A percentile compares a stretch with the other conserved stretches of the same genome.
Evolutionary conservation across 2,797 vertebrate genomes (phyloP).

Genomic region (Sphaeramia orbicularis): DNA sequence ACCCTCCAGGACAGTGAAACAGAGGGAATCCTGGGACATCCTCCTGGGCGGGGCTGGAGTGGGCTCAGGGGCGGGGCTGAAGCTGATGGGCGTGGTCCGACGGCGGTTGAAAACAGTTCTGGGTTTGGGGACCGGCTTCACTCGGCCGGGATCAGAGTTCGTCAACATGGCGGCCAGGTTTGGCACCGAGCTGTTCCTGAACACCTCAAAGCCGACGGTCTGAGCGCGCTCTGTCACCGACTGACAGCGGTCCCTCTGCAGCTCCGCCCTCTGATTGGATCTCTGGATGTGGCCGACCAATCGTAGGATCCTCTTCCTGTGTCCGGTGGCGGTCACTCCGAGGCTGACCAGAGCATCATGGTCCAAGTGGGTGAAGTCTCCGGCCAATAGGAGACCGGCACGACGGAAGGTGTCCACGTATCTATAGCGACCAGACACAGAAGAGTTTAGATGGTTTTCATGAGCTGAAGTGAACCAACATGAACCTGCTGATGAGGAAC

Average conservation of each 20-base stretch:
- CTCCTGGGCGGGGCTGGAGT: slow-evolving; percentile 41
- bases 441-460: too few species aligned
- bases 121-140: slow-evolving; percentile 93
- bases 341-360: slow-evolving; percentile 87
- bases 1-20: slow-evolving; percentile 76
- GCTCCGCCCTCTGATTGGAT: slow-evolving; percentile 47
- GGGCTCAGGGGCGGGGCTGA: slow-evolving; percentile 45
- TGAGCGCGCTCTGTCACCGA: too few species aligned
- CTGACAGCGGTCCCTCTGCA: slow-evolving; percentile 70
- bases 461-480: too few species aligned
- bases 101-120: slow-evolving; percentile 91
- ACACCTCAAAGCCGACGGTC: slow-evolving; percentile 45
- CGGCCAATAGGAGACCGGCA: slow-evolving; percentile 87
- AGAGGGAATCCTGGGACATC: slow-evolving; percentile 71
- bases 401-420: slow-evolving; percentile 89
- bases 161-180: slow-evolving; percentile 66
- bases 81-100: slow-evolving; percentile 51
- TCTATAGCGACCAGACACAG: slow-evolving; percentile 48
- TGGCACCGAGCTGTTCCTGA: slow-evolving; percentile 66
- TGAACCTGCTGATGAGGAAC: too few species aligned
- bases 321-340: slow-evolving; percentile 93
- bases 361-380: slow-evolving; percentile 87
- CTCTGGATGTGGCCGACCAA: slow-evolving; percentile 77
- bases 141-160: slow-evolving; percentile 35
- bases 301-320: slow-evolving; percentile 94